Base-by-base conservation (phyloP, 2,113 vertebrate genomes). In the Actinemys pallida region DNA sequence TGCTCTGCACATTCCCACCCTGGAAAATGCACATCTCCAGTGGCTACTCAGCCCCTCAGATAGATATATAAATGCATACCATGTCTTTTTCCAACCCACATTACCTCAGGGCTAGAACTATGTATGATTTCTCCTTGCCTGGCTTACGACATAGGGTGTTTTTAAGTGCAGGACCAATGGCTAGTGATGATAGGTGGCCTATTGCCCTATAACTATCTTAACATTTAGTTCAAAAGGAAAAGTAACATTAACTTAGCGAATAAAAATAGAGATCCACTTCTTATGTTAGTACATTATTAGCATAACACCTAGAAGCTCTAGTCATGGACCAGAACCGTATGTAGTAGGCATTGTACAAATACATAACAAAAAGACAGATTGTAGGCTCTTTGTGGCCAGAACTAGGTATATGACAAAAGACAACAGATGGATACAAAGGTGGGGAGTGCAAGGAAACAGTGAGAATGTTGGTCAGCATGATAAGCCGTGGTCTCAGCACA, bases 1-100 rank as follows among this genome's bases (percentile, higher is more conserved):
- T 39, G 9, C 1, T 78, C 39, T 62, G 13, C 8, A 83, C 31
- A 13, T 2, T 19, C 29, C 59, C 59, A 31, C 13, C 5, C 59
- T 35, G 29, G 29, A 62, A 31, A 62, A 62, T 35, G 12, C 9
- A 25, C 0, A 6, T 9, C 45, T 84, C 69, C 9, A 75, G 6
- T 31, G 29, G 50, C 17, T 53, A 52, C 35, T n/a, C 59, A n/a
- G 8, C 4, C 47, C 8, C 20, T 50, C 39, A 52, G 3, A 19
- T 27, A 62, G 10, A 0, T 5, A 39, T 29, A 1, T 6, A 78
- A 78, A 29, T 1, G 0, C 49, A 39, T 0, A 76, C 17, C n/a
- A 84, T 50, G 19, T 16, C 81, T 92, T 72, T 47, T 13, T 39
- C 45, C 29, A 81, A n/a, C 19, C 42, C 59, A 62, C 29, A 31